Conservation (phyloP, 2,797 vertebrate species). For the Corythornis leucogaster region DNA sequence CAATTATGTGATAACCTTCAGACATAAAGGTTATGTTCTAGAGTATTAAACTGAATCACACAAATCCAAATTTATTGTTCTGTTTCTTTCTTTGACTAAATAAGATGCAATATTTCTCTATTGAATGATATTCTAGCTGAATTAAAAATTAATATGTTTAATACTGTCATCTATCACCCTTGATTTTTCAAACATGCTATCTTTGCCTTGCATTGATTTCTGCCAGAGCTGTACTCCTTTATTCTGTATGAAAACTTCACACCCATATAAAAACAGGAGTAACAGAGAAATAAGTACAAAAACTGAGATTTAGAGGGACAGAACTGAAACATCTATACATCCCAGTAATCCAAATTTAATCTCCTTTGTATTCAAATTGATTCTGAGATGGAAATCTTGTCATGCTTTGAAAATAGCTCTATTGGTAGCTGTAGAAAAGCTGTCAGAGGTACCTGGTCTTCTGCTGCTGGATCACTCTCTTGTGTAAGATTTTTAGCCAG, state of each 20-base stretch:
- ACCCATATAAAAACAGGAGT: neutral
- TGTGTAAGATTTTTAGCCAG: conserved; percentile 62
- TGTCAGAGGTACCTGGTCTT: conserved; percentile 65
- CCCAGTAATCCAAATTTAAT: neutral
- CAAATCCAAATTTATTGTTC: neutral
- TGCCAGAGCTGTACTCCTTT: neutral
- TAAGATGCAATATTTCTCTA: neutral
- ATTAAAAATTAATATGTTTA: neutral
- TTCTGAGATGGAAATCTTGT: neutral
- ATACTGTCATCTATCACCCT: neutral
- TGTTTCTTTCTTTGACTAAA: neutral
- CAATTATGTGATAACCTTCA: neutral
- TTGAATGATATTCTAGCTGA: neutral
- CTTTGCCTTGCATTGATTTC: neutral
- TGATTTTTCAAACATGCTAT: neutral
- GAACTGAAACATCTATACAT: neutral
- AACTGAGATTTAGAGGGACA: neutral
- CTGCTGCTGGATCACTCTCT: conserved; percentile 64
- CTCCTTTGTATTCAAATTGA: neutral
- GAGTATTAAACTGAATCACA: neutral
- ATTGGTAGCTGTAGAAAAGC: conserved; percentile 57
- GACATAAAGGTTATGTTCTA: neutral
- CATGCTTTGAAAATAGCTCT: conserved; percentile 3
- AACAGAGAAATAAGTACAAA: neutral
- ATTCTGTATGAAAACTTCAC: neutral